Evolutionary conservation across 2,797 vertebrate genomes (phyloP).

Genomic region (Philypnodon macrostomus): DNA sequence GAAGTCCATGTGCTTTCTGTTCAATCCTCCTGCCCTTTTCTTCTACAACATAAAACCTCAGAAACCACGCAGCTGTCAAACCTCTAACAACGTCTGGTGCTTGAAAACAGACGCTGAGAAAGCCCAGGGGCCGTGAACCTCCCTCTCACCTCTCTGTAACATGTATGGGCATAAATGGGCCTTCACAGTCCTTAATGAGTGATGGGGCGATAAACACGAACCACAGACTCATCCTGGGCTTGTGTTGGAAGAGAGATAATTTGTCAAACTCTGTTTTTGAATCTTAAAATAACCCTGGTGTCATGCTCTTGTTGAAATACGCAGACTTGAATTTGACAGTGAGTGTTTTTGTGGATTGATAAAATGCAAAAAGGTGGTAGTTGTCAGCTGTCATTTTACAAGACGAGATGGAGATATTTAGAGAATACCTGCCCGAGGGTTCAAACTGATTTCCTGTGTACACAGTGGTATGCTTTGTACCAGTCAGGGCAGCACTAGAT

Average conservation of each 20-base stretch:
- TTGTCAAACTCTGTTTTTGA: constrained; percentile 10
- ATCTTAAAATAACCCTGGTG: constrained; percentile 9
- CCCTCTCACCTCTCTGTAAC: neutral
- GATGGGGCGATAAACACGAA: constrained; percentile 13
- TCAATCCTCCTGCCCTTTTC: constrained; percentile 9
- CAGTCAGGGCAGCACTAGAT: neutral
- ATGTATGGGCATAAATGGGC: constrained; percentile 4
- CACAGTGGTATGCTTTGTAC: constrained; percentile 9
- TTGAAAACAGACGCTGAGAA: constrained; percentile 1
- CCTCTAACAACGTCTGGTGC: constrained; percentile 3
- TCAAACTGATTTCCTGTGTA: constrained; percentile 17
- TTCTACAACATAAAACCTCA: constrained; percentile 1
- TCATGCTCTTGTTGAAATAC: constrained; percentile 4
- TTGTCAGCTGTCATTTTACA: constrained; percentile 7
- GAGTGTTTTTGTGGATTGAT: neutral
- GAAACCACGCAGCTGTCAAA: constrained; percentile 7
- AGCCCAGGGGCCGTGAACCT: neutral
- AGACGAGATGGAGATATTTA: neutral
- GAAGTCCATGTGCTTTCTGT: neutral
- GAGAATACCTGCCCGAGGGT: constrained; percentile 17
- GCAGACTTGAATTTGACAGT: constrained; percentile 6
- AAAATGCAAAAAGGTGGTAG: neutral
- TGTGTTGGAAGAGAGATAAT: constrained; percentile 2
- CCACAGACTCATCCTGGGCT: constrained; percentile 3
- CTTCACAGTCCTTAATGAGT: constrained; percentile 17